Evolutionary conservation across 2,797 vertebrate species (phyloP).

Genomic region (Peromyscus melanophrys): DNA sequence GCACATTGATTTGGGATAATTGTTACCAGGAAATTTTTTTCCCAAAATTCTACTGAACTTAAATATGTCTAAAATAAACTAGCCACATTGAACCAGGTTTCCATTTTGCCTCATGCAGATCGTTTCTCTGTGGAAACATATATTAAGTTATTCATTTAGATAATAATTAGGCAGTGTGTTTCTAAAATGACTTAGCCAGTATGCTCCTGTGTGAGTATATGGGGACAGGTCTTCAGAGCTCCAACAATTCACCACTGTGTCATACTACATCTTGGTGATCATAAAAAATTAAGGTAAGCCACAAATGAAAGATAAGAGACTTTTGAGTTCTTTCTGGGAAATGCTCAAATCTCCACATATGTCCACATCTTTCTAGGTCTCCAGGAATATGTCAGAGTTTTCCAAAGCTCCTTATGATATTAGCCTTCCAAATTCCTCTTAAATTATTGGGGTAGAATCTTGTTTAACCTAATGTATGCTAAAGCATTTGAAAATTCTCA

Average conservation of each 20-base stretch:
- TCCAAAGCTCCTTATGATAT: neutral
- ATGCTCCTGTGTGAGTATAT: neutral
- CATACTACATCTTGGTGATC: neutral
- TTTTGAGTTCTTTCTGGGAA: neutral
- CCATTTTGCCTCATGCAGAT: neutral
- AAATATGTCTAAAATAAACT: neutral
- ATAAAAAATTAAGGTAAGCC: neutral
- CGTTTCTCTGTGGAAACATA: neutral
- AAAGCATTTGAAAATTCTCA: neutral
- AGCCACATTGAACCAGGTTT: accelerated
- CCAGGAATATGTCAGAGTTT: neutral
- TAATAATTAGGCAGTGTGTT: neutral
- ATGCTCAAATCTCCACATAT: accelerated
- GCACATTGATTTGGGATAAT: neutral
- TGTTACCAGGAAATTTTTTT: neutral
- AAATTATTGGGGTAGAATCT: neutral
- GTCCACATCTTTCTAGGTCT: neutral
- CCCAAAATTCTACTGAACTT: neutral
- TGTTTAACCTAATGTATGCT: neutral
- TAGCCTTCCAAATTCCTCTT: neutral
- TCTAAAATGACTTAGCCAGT: neutral
- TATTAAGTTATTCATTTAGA: neutral
- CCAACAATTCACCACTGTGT: neutral
- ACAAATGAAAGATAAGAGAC: too few species aligned
- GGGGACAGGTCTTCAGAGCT: neutral